A percentile compares a stretch with the other conserved stretches of the same genome.
phyloP scores from a whole-genome alignment of 2,888 invertebrate genomes.

The Hirtodrosophila duncani region DNA sequence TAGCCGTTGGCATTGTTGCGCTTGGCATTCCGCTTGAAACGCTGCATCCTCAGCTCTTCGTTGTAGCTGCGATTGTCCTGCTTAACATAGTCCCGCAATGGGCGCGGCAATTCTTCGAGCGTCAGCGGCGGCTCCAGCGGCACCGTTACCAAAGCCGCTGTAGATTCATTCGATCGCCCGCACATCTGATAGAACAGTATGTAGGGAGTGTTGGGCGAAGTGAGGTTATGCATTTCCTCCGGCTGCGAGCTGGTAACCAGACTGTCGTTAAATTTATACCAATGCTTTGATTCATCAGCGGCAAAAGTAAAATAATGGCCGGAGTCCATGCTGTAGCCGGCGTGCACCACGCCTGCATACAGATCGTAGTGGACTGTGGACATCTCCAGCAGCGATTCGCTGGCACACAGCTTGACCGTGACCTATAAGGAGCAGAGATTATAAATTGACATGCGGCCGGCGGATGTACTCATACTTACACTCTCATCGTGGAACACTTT shows the following conservation, averaged over 20 bases:
- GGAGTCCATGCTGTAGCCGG: constrained; percentile 88
- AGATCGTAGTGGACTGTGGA: constrained; percentile 82
- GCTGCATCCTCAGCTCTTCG: constrained; percentile 71
- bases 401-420: constrained; percentile 78
- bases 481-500: constrained; percentile 82
- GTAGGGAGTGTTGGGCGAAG: constrained; percentile 88
- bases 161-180: constrained; percentile 62
- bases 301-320: constrained; percentile 94
- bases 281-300: constrained; percentile 81
- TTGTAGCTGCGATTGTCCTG: constrained; percentile 74
- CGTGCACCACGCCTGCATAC: constrained; percentile 91
- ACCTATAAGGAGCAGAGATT: constrained; percentile 46
- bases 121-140: constrained; percentile 66
- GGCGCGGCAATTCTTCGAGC: constrained; percentile 75
- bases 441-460: not conserved
- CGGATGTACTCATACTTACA: constrained; percentile 45
- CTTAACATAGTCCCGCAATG: constrained; percentile 74
- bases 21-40: constrained; percentile 56
- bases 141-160: constrained; percentile 61
- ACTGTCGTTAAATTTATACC: constrained; percentile 91
- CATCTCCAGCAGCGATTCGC: constrained; percentile 69
- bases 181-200: constrained; percentile 86
- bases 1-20: constrained; percentile 22
- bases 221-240: constrained; percentile 82
- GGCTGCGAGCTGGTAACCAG: constrained; percentile 83